Percentiles rank a stretch among this genome's conserved stretches.
These are phyloP conservation scores for Steinernema carpocapsae DNA, from an alignment of 2,888 invertebrate genomes.

Conservation along the genomic window DNA sequence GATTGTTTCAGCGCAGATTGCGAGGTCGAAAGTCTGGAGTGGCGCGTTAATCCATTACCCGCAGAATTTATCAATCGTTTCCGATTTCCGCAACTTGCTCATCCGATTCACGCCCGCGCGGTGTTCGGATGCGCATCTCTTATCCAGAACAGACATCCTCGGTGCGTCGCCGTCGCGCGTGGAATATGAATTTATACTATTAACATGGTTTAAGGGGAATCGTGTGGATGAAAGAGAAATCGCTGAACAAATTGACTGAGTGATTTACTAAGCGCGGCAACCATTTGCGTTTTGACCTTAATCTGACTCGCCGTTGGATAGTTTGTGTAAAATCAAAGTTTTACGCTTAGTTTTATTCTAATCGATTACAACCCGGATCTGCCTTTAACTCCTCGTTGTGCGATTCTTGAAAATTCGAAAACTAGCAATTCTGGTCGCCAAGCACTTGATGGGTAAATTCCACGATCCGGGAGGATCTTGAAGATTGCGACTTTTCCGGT, in stretches of 20 bases:
- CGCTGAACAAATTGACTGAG: conserved; percentile 30
- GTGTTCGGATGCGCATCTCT: background rate
- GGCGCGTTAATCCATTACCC: conserved; percentile 20
- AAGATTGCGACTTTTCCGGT: background rate
- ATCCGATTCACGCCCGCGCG: background rate
- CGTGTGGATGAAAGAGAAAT: conserved; percentile 27
- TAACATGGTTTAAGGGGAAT: too few relatives aligned
- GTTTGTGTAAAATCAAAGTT: background rate
- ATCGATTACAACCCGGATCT: background rate
- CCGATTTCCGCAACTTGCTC: conserved; percentile 33
- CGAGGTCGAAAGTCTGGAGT: conserved; percentile 15
- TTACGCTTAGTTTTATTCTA: background rate
- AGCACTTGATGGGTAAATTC: too few relatives aligned
- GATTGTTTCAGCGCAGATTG: conserved; percentile 18
- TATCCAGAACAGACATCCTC: conserved; percentile 7
- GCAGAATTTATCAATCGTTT: conserved; percentile 27
- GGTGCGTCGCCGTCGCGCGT: background rate
- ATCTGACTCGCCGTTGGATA: background rate
- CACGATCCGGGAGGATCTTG: too few relatives aligned
- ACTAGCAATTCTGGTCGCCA: too few relatives aligned
- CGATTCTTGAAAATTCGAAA: too few relatives aligned
- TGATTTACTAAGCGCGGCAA: conserved; percentile 20
- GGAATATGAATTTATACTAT: background rate
- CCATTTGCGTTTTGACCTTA: conserved; percentile 33
- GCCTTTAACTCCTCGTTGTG: background rate